Conservation (phyloP, 2,888 invertebrate genomes). For the Orthonevra nobilis region DNA sequence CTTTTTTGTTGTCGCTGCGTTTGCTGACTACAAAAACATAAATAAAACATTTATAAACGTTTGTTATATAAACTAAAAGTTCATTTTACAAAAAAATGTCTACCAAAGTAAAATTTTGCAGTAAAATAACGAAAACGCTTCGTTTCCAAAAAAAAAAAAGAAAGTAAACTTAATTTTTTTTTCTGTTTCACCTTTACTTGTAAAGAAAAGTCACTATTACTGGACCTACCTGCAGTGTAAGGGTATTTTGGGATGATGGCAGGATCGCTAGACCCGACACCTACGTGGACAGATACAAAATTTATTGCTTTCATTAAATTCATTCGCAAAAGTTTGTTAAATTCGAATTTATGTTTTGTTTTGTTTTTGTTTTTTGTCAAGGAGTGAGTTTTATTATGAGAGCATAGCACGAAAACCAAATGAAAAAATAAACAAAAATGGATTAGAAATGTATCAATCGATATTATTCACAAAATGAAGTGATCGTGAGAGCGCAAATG, state of each 20-base stretch:
- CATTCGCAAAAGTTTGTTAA: background rate
- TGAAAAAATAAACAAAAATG: background rate
- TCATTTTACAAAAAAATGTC: too few relatives aligned
- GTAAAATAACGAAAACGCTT: conserved; percentile 1
- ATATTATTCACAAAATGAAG: conserved; percentile 4
- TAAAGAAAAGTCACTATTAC: conserved; percentile 13
- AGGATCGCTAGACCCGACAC: conserved; percentile 73
- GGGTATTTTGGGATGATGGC: conserved; percentile 73
- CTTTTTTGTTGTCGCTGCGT: conserved; percentile 74
- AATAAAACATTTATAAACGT: too few relatives aligned
- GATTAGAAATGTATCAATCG: background rate
- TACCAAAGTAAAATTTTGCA: too few relatives aligned
- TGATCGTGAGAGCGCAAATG: background rate
- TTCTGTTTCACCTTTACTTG: conserved; percentile 2
- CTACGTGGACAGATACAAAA: conserved; percentile 71
- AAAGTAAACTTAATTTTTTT: conserved; percentile 8
- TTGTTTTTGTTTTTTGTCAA: conserved; percentile 15
- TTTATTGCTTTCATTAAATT: conserved; percentile 48
- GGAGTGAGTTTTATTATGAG: conserved; percentile 5
- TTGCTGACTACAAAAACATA: conserved; percentile 58
- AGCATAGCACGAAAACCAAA: background rate
- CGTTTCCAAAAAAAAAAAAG: conserved; percentile 1
- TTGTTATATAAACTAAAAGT: too few relatives aligned
- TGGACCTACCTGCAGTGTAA: conserved; percentile 72
- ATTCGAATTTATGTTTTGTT: too few relatives aligned